A percentile compares a stretch with the other conserved stretches of the same genome.
Conservation (phyloP, 2,113 vertebrate genomes). For the Theropithecus gelada region DNA sequence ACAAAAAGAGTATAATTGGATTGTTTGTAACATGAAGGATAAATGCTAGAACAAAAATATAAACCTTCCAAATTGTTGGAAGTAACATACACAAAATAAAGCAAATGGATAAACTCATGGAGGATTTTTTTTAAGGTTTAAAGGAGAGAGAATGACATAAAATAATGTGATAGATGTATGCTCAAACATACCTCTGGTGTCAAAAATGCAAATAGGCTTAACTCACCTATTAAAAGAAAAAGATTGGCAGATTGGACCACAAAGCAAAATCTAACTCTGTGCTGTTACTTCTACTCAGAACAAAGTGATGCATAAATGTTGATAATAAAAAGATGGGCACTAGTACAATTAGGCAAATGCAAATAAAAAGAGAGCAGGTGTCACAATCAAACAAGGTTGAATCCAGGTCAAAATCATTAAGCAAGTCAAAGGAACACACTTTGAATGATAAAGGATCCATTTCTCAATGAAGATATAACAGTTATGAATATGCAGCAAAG, state of each 20-base stretch:
- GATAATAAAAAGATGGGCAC: conserved; percentile 5
- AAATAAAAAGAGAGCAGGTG: conserved; percentile 59
- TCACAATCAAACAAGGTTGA: conserved; percentile 40
- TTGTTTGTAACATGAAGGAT: no score
- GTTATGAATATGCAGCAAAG: conserved; percentile 6
- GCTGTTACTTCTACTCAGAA: neutral
- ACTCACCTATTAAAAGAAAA: conserved; percentile 24
- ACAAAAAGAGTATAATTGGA: no score
- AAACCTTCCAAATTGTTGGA: neutral
- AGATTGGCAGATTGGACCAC: neutral
- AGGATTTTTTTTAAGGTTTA: neutral
- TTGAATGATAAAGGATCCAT: conserved; percentile 45
- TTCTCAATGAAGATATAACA: conserved; percentile 8
- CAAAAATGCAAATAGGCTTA: conserved; percentile 9
- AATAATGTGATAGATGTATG: conserved; percentile 7
- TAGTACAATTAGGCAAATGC: neutral
- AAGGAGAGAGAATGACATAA: neutral
- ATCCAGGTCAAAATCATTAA: conserved; percentile 58
- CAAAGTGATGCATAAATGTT: neutral
- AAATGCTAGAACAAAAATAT: neutral
- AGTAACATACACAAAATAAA: neutral
- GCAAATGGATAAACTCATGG: neutral
- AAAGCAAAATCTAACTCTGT: conserved; percentile 18
- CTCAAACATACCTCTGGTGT: neutral
- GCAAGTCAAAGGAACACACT: conserved; percentile 45